Conservation (phyloP, 2,797 vertebrate genomes). For the Hylomyscus alleni region DNA sequence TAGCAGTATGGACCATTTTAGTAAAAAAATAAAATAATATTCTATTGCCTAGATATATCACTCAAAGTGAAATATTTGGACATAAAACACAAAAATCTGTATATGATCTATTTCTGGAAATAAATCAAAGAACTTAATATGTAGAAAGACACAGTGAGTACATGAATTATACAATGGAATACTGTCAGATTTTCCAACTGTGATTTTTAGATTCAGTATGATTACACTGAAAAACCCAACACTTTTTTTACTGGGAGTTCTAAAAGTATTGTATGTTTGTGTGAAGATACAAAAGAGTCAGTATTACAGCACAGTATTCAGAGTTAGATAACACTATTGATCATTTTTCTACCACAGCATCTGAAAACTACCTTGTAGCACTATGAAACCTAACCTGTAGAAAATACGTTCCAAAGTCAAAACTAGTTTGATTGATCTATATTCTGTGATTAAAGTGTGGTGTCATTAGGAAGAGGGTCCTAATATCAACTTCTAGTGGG, state of each 20-base stretch:
- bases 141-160: not conserved
- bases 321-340: not conserved
- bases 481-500: not conserved
- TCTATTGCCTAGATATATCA: not conserved
- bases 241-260: not conserved
- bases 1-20: not conserved
- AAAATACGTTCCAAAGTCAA: not conserved
- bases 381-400: not conserved
- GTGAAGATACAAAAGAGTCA: not conserved
- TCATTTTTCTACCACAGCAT: not conserved
- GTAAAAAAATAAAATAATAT: not conserved
- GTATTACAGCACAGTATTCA: not conserved
- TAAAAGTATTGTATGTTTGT: not conserved
- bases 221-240: not conserved
- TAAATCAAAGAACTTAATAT: not conserved
- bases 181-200: not conserved
- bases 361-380: not conserved
- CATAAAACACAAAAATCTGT: not conserved
- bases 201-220: not conserved
- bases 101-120: not conserved
- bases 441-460: not conserved
- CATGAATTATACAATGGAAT: not conserved
- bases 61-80: not conserved
- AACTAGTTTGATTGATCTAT: not conserved
- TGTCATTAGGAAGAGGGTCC: not conserved